Evolutionary conservation across 2,113 vertebrate species (phyloP).

Genomic region (Pagrus major): DNA sequence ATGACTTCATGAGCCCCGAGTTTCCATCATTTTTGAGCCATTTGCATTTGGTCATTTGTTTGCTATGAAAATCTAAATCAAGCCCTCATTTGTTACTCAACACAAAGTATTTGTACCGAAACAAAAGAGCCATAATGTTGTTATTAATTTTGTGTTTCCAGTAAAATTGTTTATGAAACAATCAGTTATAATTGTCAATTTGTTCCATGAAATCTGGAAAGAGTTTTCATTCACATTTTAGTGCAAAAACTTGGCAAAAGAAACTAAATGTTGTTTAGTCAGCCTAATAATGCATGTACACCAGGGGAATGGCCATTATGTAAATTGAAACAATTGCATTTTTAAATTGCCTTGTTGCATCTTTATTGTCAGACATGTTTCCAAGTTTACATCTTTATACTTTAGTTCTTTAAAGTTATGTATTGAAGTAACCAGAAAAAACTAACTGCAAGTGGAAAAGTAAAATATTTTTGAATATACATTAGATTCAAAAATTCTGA

Average conservation of each 20-base stretch:
- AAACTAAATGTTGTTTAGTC: background rate
- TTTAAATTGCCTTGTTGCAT: background rate
- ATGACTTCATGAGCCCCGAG: constrained; percentile 47
- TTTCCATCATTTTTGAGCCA: constrained; percentile 47
- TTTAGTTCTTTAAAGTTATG: background rate
- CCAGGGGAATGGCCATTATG: background rate
- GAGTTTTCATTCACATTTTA: constrained; percentile 32
- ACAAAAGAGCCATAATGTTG: constrained; percentile 32
- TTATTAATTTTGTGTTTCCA: constrained; percentile 37
- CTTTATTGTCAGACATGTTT: background rate
- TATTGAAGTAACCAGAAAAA: background rate
- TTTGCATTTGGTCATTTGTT: constrained; percentile 40
- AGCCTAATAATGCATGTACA: background rate
- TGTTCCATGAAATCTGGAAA: constrained; percentile 39
- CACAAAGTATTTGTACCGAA: constrained; percentile 11
- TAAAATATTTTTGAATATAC: too few species aligned
- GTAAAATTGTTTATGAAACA: constrained; percentile 40
- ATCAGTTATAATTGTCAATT: constrained; percentile 27
- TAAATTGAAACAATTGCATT: background rate
- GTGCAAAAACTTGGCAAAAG: constrained; percentile 10
- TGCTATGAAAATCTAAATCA: constrained; percentile 43
- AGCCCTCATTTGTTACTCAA: constrained; percentile 43
- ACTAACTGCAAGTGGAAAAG: too few species aligned
- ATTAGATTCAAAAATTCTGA: too few species aligned
- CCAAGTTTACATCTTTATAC: background rate